A percentile compares a stretch with the other conserved stretches of the same genome.
Conservation (phyloP, 2,888 invertebrate genomes). For the Ischnura elegans region DNA sequence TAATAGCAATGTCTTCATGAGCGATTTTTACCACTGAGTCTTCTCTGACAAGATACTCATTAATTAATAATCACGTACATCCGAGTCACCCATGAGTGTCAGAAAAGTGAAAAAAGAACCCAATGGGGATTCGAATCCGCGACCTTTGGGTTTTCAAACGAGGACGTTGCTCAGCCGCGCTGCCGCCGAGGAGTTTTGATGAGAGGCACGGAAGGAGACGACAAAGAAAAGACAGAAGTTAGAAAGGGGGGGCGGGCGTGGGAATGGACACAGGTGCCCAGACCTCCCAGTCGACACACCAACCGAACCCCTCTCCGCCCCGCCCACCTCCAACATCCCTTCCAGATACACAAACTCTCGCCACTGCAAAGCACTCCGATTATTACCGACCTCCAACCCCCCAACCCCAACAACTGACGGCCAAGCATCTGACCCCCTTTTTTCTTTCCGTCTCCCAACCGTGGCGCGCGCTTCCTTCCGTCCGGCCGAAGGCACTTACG, state of each 20-base stretch:
- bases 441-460: background rate
- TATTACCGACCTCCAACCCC: background rate
- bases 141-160: too few species aligned
- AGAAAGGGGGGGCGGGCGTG: background rate
- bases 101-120: too few species aligned
- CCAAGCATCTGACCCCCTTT: constrained; percentile 12
- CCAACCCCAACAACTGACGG: background rate
- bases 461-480: background rate
- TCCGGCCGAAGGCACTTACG: constrained; percentile 18
- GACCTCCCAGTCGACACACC: background rate
- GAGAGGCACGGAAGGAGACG: background rate
- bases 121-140: background rate
- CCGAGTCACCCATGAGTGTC: too few species aligned
- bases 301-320: background rate
- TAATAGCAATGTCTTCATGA: too few species aligned
- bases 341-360: background rate
- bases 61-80: too few species aligned
- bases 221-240: background rate
- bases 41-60: too few species aligned
- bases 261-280: background rate
- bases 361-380: background rate
- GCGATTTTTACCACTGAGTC: too few species aligned
- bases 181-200: too few species aligned
- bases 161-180: too few species aligned
- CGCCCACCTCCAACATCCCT: background rate